phyloP scores from a whole-genome alignment of 2,797 vertebrate genomes.

The Macropus fuliginosus region DNA sequence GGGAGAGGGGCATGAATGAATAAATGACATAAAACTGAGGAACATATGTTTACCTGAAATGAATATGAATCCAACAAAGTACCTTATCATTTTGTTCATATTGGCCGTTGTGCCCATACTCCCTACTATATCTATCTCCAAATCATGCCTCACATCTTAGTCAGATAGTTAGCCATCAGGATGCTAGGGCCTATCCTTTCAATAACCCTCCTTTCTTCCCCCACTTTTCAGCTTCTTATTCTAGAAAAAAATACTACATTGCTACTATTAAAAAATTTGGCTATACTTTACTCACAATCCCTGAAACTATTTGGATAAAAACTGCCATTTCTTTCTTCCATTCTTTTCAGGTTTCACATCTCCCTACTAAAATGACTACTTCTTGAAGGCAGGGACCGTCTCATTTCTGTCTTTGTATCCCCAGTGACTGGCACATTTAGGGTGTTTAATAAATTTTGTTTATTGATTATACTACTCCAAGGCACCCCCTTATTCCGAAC shows the following conservation, averaged over 20 bases:
- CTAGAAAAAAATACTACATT: not conserved
- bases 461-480: not conserved
- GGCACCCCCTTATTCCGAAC: not conserved
- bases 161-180: not conserved
- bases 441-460: not conserved
- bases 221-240: not conserved
- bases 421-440: not conserved
- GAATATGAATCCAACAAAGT: not conserved
- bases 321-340: not conserved
- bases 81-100: not conserved
- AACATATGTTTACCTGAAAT: not conserved
- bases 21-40: not conserved
- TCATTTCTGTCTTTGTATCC: not conserved
- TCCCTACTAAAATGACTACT: not conserved
- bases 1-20: not conserved
- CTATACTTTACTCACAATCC: not conserved
- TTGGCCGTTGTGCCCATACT: not conserved
- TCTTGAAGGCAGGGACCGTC: not conserved
- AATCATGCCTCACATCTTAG: not conserved
- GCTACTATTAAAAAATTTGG: not conserved
- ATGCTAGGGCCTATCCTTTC: not conserved
- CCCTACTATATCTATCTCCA: not conserved
- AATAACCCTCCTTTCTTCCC: not conserved
- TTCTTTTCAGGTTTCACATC: not conserved
- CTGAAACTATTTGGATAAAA: not conserved